A percentile compares a stretch with the other conserved stretches of the same genome.
Conservation (phyloP, 1,140 invertebrate genomes). For the Acyrthosiphon pisum region DNA sequence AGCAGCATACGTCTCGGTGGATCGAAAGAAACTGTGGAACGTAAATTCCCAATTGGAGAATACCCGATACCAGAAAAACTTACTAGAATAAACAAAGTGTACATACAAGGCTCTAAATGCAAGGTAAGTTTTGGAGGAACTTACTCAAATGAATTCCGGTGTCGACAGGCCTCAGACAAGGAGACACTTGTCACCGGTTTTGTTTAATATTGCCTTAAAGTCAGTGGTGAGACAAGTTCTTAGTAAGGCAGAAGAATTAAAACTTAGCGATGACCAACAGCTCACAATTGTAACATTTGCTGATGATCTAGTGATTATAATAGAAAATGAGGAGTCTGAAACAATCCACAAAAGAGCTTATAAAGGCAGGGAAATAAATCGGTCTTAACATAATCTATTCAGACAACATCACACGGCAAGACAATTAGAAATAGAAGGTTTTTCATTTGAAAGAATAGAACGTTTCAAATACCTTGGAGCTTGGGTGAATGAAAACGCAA, state of each 20-base stretch:
- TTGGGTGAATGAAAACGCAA: not conserved
- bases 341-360: conserved; percentile 30
- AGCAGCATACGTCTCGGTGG: not conserved
- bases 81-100: not conserved
- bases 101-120: too few species aligned
- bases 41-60: not conserved
- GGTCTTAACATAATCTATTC: not conserved
- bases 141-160: not conserved
- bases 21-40: conserved; percentile 6
- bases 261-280: not conserved
- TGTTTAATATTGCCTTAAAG: not conserved
- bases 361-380: not conserved
- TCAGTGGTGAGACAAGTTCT: conserved; percentile 28
- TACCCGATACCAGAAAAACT: conserved; percentile 5
- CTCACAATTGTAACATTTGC: not conserved
- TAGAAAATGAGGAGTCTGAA: conserved; percentile 27
- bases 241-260: not conserved
- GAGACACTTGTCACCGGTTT: too few species aligned
- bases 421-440: conserved; percentile 36
- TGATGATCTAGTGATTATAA: not conserved
- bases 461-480: not conserved
- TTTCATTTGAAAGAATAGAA: not conserved
- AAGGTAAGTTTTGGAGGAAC: not conserved
- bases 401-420: not conserved
- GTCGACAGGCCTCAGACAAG: conserved; percentile 19